These are phyloP conservation scores for Campylomormyrus tamandua DNA, from an alignment of 2,113 vertebrate species.

Conservation along the genomic window DNA sequence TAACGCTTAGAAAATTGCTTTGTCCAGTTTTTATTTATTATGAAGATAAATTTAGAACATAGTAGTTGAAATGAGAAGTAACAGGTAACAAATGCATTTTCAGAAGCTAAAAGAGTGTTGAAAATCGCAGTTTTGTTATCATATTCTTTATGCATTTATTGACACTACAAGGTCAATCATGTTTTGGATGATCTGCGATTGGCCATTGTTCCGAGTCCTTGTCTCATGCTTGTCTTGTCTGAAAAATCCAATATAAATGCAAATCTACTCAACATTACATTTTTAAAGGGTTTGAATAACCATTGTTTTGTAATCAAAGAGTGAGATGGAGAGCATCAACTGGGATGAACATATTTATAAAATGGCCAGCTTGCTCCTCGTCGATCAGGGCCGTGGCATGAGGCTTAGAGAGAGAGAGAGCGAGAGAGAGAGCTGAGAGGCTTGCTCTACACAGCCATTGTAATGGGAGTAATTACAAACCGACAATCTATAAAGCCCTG, in stretches of 20 bases:
- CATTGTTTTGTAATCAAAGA: slow-evolving; percentile 61
- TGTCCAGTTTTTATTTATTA: not conserved
- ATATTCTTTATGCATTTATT: slow-evolving; percentile 21
- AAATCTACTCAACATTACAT: slow-evolving; percentile 66
- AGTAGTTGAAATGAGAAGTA: not conserved
- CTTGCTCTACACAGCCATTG: slow-evolving; percentile 23
- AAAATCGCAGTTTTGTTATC: not conserved
- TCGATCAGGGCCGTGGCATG: slow-evolving; percentile 46
- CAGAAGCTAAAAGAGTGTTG: not conserved
- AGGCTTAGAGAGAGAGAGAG: slow-evolving; percentile 15
- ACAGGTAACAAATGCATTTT: not conserved
- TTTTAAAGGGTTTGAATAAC: slow-evolving; percentile 57
- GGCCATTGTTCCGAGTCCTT: slow-evolving; percentile 55
- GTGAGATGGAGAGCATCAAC: slow-evolving; percentile 51
- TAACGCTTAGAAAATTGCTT: not conserved
- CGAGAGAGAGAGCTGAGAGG: slow-evolving; percentile 24
- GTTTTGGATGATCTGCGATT: slow-evolving; percentile 49
- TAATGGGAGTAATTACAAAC: slow-evolving; percentile 18
- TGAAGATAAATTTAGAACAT: not conserved
- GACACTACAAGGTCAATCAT: slow-evolving; percentile 53
- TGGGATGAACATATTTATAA: slow-evolving; percentile 61
- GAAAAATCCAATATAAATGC: slow-evolving; percentile 72
- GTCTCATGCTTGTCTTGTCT: slow-evolving; percentile 49
- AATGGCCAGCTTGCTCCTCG: slow-evolving; percentile 41
- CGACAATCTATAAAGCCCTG: slow-evolving; percentile 21